These are phyloP conservation scores for Macheiramphus alcinus DNA, from an alignment of 2,113 vertebrate species.

Conservation along the genomic window DNA sequence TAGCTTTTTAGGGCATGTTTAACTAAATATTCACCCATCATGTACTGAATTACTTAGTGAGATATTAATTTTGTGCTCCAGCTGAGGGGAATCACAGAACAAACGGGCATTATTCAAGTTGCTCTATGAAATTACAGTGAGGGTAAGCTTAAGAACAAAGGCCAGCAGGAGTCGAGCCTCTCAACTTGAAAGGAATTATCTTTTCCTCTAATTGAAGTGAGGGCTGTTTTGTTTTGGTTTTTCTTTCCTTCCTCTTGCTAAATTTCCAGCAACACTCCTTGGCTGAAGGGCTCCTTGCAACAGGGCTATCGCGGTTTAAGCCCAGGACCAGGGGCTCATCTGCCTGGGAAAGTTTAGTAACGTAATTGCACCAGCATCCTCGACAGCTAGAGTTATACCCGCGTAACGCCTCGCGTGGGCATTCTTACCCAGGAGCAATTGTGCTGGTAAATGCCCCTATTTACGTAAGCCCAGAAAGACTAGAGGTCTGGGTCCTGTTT, in stretches of 20 bases:
- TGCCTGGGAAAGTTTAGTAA: background rate
- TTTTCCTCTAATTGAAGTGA: constrained; percentile 61
- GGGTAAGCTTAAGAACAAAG: constrained; percentile 50
- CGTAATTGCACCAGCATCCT: background rate
- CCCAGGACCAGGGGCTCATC: background rate
- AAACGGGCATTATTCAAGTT: constrained; percentile 40
- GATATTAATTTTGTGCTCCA: constrained; percentile 64
- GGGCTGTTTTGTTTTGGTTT: constrained; percentile 26
- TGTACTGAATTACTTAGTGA: constrained; percentile 64
- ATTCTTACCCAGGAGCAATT: background rate
- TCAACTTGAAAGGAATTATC: constrained; percentile 61
- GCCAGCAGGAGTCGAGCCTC: constrained; percentile 49
- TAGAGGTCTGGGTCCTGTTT: background rate
- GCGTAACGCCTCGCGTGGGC: background rate
- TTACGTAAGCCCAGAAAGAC: background rate
- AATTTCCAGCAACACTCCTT: background rate
- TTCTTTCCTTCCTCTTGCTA: constrained; percentile 44
- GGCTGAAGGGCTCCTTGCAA: background rate
- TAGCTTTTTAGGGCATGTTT: constrained; percentile 61
- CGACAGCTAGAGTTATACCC: background rate
- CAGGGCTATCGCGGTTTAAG: background rate
- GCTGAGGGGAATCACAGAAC: constrained; percentile 64
- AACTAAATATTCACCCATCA: constrained; percentile 59
- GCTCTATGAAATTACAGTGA: constrained; percentile 16
- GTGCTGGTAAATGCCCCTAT: background rate